Evolutionary conservation across 2,113 vertebrate species (phyloP).

Genomic region (Pheucticus melanocephalus): DNA sequence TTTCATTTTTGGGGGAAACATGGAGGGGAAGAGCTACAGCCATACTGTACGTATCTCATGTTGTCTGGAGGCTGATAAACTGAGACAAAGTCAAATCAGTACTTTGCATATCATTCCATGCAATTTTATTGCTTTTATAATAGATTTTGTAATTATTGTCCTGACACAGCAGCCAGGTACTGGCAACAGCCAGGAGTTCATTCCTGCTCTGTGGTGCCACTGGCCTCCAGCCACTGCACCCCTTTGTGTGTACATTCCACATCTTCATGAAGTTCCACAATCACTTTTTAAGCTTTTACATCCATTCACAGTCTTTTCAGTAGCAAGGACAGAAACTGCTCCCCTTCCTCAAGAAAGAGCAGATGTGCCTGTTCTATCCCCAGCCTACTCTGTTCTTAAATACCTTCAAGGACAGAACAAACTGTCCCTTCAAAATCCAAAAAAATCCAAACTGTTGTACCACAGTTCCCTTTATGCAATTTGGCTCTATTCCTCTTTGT

Average conservation of each 20-base stretch:
- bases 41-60: not conserved
- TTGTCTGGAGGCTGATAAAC: not conserved
- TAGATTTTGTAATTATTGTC: not conserved
- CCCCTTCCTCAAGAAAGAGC: not conserved
- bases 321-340: not conserved
- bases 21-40: not conserved
- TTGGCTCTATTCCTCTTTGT: not conserved
- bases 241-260: not conserved
- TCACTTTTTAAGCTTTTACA: not conserved
- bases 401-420: not conserved
- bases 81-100: not conserved
- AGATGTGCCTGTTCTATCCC: too few species aligned
- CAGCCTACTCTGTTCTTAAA: not conserved
- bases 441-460: not conserved
- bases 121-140: not conserved
- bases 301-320: not conserved
- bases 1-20: accelerated
- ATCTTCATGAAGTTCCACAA: not conserved
- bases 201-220: not conserved
- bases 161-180: not conserved
- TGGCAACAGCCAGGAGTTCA: not conserved
- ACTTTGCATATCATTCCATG: not conserved
- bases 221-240: not conserved
- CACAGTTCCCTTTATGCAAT: not conserved
- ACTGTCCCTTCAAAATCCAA: not conserved